Percentiles rank a stretch among this genome's conserved stretches.
Evolutionary conservation across 2,888 invertebrate genomes (phyloP).

Genomic region (Elmis aenea): DNA sequence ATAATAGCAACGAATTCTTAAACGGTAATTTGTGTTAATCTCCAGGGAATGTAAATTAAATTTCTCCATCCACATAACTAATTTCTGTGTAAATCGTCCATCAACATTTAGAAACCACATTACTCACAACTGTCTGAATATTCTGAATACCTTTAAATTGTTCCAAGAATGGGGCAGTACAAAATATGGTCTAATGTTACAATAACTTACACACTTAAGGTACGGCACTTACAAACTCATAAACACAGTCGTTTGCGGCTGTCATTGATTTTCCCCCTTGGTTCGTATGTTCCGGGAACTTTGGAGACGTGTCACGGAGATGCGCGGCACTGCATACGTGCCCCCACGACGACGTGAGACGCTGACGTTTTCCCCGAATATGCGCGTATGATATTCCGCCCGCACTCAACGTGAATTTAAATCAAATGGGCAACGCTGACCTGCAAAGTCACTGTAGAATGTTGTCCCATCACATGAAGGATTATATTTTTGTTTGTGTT

Average conservation of each 20-base stretch:
- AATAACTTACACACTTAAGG: slow-evolving; percentile 8
- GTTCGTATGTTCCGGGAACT: slow-evolving; percentile 10
- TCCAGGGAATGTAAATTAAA: too few species aligned
- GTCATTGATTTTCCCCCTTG: slow-evolving; percentile 12
- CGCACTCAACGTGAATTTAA: slow-evolving; percentile 37
- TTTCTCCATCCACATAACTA: too few species aligned
- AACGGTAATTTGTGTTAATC: too few species aligned
- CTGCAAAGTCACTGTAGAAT: slow-evolving; percentile 19
- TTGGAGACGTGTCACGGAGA: slow-evolving; percentile 10
- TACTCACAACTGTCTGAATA: slow-evolving; percentile 12
- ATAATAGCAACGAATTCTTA: too few species aligned
- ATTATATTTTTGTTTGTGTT: neutral
- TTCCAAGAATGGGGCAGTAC: slow-evolving; percentile 13
- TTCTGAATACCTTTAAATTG: slow-evolving; percentile 7
- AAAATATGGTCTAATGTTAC: slow-evolving; percentile 3
- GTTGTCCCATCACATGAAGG: slow-evolving; percentile 4
- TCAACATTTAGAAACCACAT: too few species aligned
- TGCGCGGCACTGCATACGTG: slow-evolving; percentile 9
- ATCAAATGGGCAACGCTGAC: slow-evolving; percentile 30
- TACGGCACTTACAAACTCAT: slow-evolving; percentile 5
- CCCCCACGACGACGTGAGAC: slow-evolving; percentile 15
- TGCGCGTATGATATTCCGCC: slow-evolving; percentile 28
- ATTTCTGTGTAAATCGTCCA: too few species aligned
- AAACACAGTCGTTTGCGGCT: slow-evolving; percentile 8
- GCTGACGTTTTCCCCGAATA: slow-evolving; percentile 17